Conservation (phyloP, 2,888 invertebrate species). For the Drosophila algonquin region DNA sequence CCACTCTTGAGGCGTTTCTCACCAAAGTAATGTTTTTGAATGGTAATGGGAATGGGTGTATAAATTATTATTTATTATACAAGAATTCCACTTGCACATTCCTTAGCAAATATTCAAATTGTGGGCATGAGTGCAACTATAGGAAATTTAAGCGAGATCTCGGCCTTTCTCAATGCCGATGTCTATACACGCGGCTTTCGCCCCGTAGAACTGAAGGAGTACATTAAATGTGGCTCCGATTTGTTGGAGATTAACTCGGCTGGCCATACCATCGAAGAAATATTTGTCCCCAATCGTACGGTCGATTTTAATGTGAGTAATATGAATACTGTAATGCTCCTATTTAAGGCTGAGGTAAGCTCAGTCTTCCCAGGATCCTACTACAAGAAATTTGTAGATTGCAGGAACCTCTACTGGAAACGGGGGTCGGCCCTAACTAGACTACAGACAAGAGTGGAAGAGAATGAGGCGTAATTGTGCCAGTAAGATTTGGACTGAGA, state of each 20-base stretch:
- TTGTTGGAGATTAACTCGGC: slow-evolving; percentile 86
- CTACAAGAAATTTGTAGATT: no score
- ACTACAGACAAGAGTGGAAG: no score
- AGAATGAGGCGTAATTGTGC: no score
- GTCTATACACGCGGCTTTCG: slow-evolving; percentile 93
- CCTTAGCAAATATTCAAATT: slow-evolving; percentile 89
- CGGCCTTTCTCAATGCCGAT: slow-evolving; percentile 91
- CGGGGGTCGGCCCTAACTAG: no score
- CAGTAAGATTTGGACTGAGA: no score
- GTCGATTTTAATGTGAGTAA: slow-evolving; percentile 84
- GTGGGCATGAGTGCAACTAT: slow-evolving; percentile 99
- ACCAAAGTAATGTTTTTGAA: slow-evolving; percentile 90
- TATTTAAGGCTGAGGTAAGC: no score
- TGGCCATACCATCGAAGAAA: slow-evolving; percentile 84
- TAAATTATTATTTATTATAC: no score
- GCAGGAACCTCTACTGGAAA: no score
- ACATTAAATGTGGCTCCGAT: slow-evolving; percentile 89
- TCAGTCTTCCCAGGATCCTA: no score
- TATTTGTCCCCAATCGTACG: slow-evolving; percentile 85
- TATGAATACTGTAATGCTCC: no score
- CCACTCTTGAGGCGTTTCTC: slow-evolving; percentile 92
- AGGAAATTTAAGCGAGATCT: slow-evolving; percentile 93
- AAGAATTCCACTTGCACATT: no score
- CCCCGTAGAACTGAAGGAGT: slow-evolving; percentile 93
- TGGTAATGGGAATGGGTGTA: slow-evolving; percentile 84